Base-by-base conservation (phyloP, 2,888 invertebrate genomes). In the Eledone cirrhosa region DNA sequence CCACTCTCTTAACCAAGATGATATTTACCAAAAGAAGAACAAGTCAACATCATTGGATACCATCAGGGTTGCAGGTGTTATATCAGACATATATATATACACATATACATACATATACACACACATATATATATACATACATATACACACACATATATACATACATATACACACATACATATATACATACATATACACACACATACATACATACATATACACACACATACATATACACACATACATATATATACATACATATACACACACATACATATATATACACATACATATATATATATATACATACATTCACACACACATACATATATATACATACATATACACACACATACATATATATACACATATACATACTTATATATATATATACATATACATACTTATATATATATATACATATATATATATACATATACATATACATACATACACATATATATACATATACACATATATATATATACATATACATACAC, bases 241-340 rank as follows among this genome's bases (percentile, higher is more conserved):
- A 74, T 22, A 41, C 8, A 41, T 24, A 41, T 19, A 72, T 72
- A 31, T 27, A 72, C 27, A 16, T 72, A 41, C 27, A 72, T 72
- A 72, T 72, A 41, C 27, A 31, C 22, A 41, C 3, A 27, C 16
- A 72, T 16, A 4, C 1, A 63, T 22, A 63, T 24, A 63, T 22
- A 63, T 8, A 63, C 22, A 22, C 22, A 16, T 27, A 72, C 19
- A 47, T 47, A 22, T 27, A 22, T 72, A 72, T 72, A 72, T 27
- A 72, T 72, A 72, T 27, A 72, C 27, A 72, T 27, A 72, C 27
- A 27, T 72, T 27, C 27, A 72, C 27, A 72, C 27, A 72, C 27
- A 72, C 27, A 72, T 31, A 47, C 27, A 72, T 47, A 72, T 72
- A 47, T 47, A 41, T 72, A 14, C n/a, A 72, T 19, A 41, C 2